Conservation (phyloP, 2,113 vertebrate genomes). For the Craseonycteris thonglongyai region DNA sequence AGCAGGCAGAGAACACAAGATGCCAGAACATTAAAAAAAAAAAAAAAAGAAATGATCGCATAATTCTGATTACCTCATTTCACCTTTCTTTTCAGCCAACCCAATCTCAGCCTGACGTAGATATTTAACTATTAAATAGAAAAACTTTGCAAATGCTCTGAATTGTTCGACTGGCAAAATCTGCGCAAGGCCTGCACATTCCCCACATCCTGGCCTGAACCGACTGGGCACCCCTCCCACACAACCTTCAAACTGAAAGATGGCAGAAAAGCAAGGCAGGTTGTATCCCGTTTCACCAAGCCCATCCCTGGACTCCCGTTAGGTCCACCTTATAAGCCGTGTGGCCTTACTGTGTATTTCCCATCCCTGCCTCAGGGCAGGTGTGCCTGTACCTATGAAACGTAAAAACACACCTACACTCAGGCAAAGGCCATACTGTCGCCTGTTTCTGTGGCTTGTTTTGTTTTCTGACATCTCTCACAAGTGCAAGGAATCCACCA, state of each 20-base stretch:
- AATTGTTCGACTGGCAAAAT: neutral
- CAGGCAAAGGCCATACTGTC: neutral
- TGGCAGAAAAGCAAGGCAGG: neutral
- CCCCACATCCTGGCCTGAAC: neutral
- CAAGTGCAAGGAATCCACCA: neutral
- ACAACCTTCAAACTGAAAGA: neutral
- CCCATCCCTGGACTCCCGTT: neutral
- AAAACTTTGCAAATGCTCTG: neutral
- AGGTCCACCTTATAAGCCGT: accelerated
- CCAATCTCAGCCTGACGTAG: neutral
- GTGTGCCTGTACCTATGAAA: accelerated
- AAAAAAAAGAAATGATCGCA: neutral
- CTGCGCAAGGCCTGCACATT: accelerated
- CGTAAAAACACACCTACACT: too few relatives aligned
- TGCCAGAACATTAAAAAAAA: slow-evolving; percentile 14
- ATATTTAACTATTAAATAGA: neutral
- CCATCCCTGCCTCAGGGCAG: accelerated
- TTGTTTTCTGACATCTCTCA: neutral
- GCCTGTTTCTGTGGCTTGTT: neutral
- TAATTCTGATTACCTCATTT: slow-evolving; percentile 59
- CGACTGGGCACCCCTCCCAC: accelerated
- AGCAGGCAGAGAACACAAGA: slow-evolving; percentile 49
- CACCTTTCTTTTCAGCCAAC: slow-evolving; percentile 51
- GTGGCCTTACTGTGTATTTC: accelerated
- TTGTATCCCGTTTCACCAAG: accelerated